Evolutionary conservation across 2,113 vertebrate species (phyloP), one percentile per base, ranked within the genome.

Genomic region (Acrocephalus arundinaceus): DNA sequence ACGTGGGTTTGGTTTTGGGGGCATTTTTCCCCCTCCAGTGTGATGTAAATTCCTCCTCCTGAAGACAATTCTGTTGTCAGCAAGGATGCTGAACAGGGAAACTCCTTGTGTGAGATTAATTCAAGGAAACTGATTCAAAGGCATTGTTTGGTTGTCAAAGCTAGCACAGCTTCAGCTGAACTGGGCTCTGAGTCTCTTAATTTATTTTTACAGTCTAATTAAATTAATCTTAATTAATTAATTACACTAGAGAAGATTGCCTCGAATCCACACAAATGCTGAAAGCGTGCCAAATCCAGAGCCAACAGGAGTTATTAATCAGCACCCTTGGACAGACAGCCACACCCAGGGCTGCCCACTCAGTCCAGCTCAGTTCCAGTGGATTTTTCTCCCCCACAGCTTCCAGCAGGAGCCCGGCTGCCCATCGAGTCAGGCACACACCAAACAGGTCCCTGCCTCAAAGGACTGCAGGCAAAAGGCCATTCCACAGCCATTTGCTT

Each of bases 141-240:
- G 18, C 63, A 62, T 22, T 63, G 35, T 33, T 94, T 30, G 25
- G 19, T 70, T 43, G 49, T 74, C 30, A 71, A 84, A 94, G 35
- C 39, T 68, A 73, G 55, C 19, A 48, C 33, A 71, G 65, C 55
- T 77, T 63, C 68, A 31, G 23, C 9, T 71, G 27, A 89, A 72
- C 25, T 41, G 30, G 43, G 61, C 22, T 74, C 43, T 0, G 2
- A 49, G 23, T 81, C 68, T 61, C 55, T 57, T 54, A 57, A 75
- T 81, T 70, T 85, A 85, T 73, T 86, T 80, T 65, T 86, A 25
- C 80, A 39, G 68, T 43, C 35, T 94, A 83, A 84, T 92, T 88
- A 93, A 91, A 87, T 39, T 65, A 21, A 75, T 79, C 37, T 74
- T 80, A 70, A 70, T 74, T 85, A 82, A 92, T 85, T 87, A 52